Conservation (phyloP, 1,140 invertebrate species). For the Ericerus pela region DNA sequence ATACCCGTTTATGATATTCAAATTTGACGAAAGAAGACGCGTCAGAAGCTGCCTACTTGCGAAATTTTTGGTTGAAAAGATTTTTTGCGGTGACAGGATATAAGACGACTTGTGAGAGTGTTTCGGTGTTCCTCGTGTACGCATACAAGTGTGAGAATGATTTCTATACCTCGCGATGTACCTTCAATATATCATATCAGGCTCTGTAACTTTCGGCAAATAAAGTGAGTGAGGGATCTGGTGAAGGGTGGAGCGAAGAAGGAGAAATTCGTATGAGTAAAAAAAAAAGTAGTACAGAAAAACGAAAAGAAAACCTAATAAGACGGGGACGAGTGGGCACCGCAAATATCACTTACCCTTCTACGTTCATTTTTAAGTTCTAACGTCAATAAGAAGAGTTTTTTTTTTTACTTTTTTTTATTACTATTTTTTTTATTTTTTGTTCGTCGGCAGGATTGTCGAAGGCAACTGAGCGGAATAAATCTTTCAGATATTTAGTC, state of each 20-base stretch:
- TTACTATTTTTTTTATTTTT: no score
- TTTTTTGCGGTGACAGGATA: constrained; percentile 9
- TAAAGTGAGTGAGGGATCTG: no score
- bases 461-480: constrained; percentile 8
- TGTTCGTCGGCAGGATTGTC: constrained; percentile 6
- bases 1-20: no score
- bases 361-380: constrained; percentile 7
- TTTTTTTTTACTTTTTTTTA: no score
- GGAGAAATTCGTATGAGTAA: no score
- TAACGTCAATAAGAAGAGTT: constrained; percentile 4
- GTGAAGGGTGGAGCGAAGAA: no score
- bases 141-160: no score
- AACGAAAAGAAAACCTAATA: not conserved
- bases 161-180: not conserved
- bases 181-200: constrained; percentile 7
- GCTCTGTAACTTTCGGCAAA: not conserved
- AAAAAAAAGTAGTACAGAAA: no score
- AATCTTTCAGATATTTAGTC: constrained; percentile 10
- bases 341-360: constrained; percentile 8
- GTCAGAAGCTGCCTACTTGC: no score
- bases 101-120: constrained; percentile 2
- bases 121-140: no score
- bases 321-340: not conserved
- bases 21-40: no score
- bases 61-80: constrained; percentile 6